These are phyloP conservation scores for Colletes collaris DNA, from an alignment of 2,888 invertebrate species.

Conservation along the genomic window DNA sequence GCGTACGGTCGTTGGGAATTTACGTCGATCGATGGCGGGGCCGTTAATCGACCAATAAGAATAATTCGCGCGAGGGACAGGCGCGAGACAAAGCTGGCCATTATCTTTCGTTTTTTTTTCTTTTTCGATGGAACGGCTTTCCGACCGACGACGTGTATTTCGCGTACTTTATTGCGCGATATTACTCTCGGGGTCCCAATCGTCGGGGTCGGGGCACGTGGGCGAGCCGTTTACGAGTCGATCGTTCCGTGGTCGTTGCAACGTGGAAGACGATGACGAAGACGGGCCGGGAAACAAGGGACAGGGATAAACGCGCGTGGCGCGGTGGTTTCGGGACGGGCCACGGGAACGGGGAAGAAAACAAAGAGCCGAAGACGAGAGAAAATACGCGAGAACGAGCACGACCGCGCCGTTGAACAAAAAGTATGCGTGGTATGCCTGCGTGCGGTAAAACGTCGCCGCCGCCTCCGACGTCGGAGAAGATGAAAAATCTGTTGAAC, in stretches of 20 bases:
- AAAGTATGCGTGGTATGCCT: conserved; percentile 40
- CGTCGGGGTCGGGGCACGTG: conserved; percentile 35
- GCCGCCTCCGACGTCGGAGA: conserved; percentile 15
- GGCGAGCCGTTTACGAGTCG: conserved; percentile 68
- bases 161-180: conserved; percentile 60
- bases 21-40: conserved; percentile 52
- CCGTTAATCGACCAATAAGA: conserved; percentile 61
- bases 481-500: conserved; percentile 68
- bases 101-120: conserved; percentile 17
- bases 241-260: conserved; percentile 6
- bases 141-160: conserved; percentile 61
- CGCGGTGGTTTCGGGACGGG: conserved; percentile 34
- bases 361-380: conserved; percentile 48
- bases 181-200: conserved; percentile 41
- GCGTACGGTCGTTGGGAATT: conserved; percentile 47
- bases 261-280: conserved; percentile 19
- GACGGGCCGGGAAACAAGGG: conserved; percentile 15
- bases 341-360: conserved; percentile 24
- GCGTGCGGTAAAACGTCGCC: background rate
- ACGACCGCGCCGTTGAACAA: conserved; percentile 31
- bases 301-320: conserved; percentile 40
- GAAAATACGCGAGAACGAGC: conserved; percentile 54
- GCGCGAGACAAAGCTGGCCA: conserved; percentile 44
- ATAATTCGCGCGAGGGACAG: conserved; percentile 17
- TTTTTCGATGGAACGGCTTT: conserved; percentile 26